These are phyloP conservation scores for Trematocara stigmaticum DNA, from an alignment of 2,113 vertebrate genomes.

Conservation along the genomic window DNA sequence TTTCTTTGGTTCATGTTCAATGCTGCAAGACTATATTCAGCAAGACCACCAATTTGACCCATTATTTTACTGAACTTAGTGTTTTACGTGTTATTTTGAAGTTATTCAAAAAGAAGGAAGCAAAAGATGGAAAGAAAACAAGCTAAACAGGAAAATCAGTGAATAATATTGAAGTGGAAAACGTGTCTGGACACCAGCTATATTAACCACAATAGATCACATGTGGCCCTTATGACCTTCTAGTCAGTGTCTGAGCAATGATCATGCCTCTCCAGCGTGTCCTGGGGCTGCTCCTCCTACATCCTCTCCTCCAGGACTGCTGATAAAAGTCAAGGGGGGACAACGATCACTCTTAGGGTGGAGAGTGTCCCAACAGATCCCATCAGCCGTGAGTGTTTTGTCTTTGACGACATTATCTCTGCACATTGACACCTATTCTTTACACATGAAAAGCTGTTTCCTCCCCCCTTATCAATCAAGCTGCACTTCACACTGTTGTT, in stretches of 20 bases:
- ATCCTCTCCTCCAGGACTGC: neutral
- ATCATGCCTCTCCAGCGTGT: constrained; percentile 34
- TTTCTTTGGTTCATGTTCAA: neutral
- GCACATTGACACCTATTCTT: neutral
- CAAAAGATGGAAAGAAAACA: neutral
- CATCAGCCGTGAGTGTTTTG: constrained; percentile 54
- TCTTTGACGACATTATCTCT: neutral
- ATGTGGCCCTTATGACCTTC: constrained; percentile 14
- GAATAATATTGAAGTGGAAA: constrained; percentile 38
- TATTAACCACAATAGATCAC: constrained; percentile 40
- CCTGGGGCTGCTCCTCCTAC: neutral
- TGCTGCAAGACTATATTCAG: neutral
- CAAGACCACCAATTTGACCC: neutral
- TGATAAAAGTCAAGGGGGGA: constrained; percentile 42
- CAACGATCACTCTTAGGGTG: neutral
- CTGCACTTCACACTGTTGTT: neutral
- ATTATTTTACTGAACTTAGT: neutral
- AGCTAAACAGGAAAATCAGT: neutral
- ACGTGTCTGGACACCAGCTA: constrained; percentile 30
- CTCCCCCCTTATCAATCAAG: neutral
- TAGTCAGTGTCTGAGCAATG: constrained; percentile 55
- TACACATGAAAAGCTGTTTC: neutral
- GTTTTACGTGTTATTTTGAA: neutral
- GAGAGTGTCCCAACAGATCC: neutral
- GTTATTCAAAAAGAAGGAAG: neutral